Conservation (phyloP, 2,888 invertebrate species). For the Pheosia gnoma region DNA sequence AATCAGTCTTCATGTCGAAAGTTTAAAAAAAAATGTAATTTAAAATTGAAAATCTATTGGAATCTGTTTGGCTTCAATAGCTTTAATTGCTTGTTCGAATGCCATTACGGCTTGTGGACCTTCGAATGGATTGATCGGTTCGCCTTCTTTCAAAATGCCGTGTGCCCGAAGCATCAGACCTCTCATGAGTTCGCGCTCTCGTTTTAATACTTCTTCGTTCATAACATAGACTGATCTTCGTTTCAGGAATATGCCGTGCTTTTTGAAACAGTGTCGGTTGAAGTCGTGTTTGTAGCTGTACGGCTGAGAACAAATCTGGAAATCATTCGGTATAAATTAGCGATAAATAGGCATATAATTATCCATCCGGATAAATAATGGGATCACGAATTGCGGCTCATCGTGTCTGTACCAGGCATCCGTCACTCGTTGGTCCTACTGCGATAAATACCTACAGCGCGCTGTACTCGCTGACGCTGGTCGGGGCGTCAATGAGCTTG, state of each 20-base stretch:
- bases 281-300: constrained; percentile 75
- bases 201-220: constrained; percentile 63
- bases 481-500: no score
- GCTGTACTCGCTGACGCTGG: no score
- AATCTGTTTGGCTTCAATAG: constrained; percentile 48
- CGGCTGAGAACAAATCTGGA: constrained; percentile 69
- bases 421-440: no score
- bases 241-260: constrained; percentile 67
- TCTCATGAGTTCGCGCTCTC: constrained; percentile 58
- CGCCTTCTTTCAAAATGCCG: constrained; percentile 46
- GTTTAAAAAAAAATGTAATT: constrained; percentile 3
- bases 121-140: constrained; percentile 55
- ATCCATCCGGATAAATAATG: no score
- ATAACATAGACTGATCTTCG: constrained; percentile 57
- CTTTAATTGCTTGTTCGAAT: constrained; percentile 54
- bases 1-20: no score
- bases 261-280: constrained; percentile 69
- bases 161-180: constrained; percentile 52
- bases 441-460: no score
- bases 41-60: constrained; percentile 36
- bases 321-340: constrained; percentile 11
- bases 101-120: constrained; percentile 57
- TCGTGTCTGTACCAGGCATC: no score
- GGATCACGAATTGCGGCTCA: no score
- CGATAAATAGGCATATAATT: no score